Conservation (phyloP, 1,140 invertebrate species). For the Drosophila lowei region DNA sequence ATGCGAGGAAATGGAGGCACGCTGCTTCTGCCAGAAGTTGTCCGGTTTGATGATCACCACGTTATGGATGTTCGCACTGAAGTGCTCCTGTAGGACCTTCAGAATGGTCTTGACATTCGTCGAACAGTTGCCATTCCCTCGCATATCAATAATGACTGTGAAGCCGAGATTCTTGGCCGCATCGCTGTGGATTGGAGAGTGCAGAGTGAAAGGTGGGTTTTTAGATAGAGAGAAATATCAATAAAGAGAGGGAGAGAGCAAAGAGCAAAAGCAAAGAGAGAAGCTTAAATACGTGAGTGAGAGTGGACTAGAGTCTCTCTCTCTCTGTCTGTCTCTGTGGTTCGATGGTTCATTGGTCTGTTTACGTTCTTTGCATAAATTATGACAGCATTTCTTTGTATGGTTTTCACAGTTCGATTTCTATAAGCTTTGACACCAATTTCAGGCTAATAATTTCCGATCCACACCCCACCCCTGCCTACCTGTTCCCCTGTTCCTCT, state of each 20-base stretch:
- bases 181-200: slow-evolving; percentile 87
- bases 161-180: slow-evolving; percentile 94
- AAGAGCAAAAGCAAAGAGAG: not conserved
- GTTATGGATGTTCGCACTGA: slow-evolving; percentile 93
- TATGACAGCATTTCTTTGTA: slow-evolving; percentile 54
- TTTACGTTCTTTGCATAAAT: slow-evolving; percentile 79
- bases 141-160: slow-evolving; percentile 98
- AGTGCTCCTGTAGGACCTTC: slow-evolving; percentile 98
- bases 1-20: slow-evolving; percentile 96
- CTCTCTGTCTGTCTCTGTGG: slow-evolving; percentile 12
- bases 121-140: slow-evolving; percentile 93
- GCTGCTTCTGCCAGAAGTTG: slow-evolving; percentile 99
- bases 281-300: slow-evolving; percentile 66
- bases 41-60: slow-evolving; percentile 99
- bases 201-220: slow-evolving; percentile 67
- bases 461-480: slow-evolving; percentile 12
- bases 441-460: slow-evolving; percentile 76
- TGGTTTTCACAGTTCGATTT: slow-evolving; percentile 51
- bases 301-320: slow-evolving; percentile 38
- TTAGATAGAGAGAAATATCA: slow-evolving; percentile 27
- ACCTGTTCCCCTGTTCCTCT: not conserved
- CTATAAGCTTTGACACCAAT: slow-evolving; percentile 73
- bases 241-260: slow-evolving; percentile 1
- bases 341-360: slow-evolving; percentile 68
- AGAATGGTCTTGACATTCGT: slow-evolving; percentile 97